phyloP scores from a whole-genome alignment of 37 sponge, comb jelly and placozoan species.

The Cladorhizidae sp. region DNA sequence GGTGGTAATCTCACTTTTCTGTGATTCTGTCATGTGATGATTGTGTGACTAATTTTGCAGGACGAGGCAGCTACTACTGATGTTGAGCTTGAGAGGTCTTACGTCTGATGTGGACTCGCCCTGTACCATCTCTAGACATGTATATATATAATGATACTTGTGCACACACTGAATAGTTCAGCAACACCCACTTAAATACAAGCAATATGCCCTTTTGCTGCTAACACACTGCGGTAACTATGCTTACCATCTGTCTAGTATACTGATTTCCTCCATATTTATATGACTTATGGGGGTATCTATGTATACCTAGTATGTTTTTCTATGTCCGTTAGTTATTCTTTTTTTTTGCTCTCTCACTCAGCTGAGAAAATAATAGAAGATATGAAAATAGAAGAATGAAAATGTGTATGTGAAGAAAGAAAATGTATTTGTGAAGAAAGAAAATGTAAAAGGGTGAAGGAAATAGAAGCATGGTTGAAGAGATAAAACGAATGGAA shows the following conservation, averaged over 20 bases:
- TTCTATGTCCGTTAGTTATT: too few species aligned
- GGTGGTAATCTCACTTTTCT: not conserved
- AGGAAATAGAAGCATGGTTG: conserved; percentile 20
- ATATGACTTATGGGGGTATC: too few species aligned
- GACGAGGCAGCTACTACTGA: not conserved
- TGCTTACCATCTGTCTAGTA: too few species aligned
- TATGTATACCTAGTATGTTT: too few species aligned
- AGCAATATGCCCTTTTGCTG: too few species aligned
- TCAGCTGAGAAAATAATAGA: conserved; percentile 19
- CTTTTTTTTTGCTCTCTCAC: not conserved
- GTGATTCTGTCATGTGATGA: not conserved
- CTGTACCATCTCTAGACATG: not conserved
- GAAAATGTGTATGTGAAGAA: conserved; percentile 13
- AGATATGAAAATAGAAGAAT: conserved; percentile 24
- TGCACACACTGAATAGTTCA: too few species aligned
- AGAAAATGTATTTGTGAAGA: conserved; percentile 7
- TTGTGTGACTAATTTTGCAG: not conserved
- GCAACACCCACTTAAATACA: too few species aligned
- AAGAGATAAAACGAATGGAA: too few species aligned
- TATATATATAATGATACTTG: not conserved
- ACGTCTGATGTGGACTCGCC: not conserved
- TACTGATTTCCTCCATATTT: too few species aligned
- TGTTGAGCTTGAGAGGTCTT: not conserved
- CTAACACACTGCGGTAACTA: too few species aligned
- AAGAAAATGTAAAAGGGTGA: conserved; percentile 22